phyloP scores from a whole-genome alignment of 2,113 vertebrate genomes.

The Oreotrochilus melanogaster region DNA sequence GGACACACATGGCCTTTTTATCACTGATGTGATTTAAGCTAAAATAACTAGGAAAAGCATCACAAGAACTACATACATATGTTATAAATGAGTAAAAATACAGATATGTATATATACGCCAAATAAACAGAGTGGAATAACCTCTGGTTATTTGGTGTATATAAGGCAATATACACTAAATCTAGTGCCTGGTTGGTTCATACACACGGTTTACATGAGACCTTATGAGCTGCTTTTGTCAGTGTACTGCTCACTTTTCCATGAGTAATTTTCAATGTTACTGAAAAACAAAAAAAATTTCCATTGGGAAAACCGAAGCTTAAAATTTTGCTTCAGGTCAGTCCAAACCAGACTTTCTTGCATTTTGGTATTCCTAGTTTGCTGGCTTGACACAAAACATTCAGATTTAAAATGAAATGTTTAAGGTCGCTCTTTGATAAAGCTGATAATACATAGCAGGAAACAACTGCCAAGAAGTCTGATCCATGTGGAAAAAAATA shows the following conservation, averaged over 20 bases:
- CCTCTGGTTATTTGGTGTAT: neutral
- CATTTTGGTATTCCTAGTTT: neutral
- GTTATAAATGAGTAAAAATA: neutral
- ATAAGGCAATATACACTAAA: neutral
- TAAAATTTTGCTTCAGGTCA: slow-evolving; percentile 11
- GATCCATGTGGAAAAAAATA: neutral
- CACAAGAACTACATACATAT: neutral
- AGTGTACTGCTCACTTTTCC: neutral
- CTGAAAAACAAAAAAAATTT: neutral
- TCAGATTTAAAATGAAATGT: neutral
- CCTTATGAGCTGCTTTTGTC: neutral
- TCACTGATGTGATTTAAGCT: neutral
- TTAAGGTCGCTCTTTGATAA: neutral
- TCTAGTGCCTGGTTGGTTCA: neutral
- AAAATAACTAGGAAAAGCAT: neutral
- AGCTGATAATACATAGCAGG: neutral
- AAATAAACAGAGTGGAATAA: neutral
- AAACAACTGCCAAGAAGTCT: neutral
- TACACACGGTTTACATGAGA: neutral
- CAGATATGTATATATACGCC: too few relatives aligned
- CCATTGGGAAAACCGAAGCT: neutral
- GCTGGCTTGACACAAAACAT: neutral
- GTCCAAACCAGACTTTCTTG: neutral
- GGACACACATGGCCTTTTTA: neutral
- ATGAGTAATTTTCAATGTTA: neutral